Base-by-base conservation (phyloP, 35 echinoderm and acorn worm species). In the Anneissia japonica region DNA sequence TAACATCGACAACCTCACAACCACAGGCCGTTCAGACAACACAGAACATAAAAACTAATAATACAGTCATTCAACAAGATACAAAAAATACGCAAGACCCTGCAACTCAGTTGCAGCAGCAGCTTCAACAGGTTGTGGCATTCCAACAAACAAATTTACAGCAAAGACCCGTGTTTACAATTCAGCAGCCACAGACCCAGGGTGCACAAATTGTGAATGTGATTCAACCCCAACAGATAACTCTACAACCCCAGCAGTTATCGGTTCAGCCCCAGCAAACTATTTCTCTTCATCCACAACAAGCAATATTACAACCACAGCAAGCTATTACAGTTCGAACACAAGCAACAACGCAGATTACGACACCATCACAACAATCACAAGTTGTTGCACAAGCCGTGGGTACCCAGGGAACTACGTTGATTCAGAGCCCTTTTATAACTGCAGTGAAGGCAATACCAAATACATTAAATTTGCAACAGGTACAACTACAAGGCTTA, bases 291-390 rank as follows among this genome's bases (percentile, higher is more conserved):
- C 73, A 77, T 28, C 84, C 74, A 41, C 86, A 87, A 30, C 86
- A 88, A 55, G 72, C 37, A 72, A 79, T 88, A 32, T 5, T 81
- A 55, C 86, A 87, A 87, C 85, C 72, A 0, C 73, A 79, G 33
- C 21, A 41, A 79, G 51, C 51, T 26, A 64, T 64, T 26, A 23
- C 51, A 12, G 51, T 64, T 23, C 51, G 51, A 64, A 64, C 51
- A 26, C 51, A 64, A 64, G 51, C 51, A 16, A 3, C 51, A 2
- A 64, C 51, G 19, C 51, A 64, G 26, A 1, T 64, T 23, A 64
- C 9, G 2, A 64, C 51, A 26, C n/a, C n/a, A n/a, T n/a, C n/a
- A n/a, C 51, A 64, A 64, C 21, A 9, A 2, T 23, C 11, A 64
- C 51, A 64, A 26, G 51, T 64, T 23, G 21, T 64, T 64, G 51